phyloP scores from a whole-genome alignment of 2,888 invertebrate genomes.

The Campoletis raptor region DNA sequence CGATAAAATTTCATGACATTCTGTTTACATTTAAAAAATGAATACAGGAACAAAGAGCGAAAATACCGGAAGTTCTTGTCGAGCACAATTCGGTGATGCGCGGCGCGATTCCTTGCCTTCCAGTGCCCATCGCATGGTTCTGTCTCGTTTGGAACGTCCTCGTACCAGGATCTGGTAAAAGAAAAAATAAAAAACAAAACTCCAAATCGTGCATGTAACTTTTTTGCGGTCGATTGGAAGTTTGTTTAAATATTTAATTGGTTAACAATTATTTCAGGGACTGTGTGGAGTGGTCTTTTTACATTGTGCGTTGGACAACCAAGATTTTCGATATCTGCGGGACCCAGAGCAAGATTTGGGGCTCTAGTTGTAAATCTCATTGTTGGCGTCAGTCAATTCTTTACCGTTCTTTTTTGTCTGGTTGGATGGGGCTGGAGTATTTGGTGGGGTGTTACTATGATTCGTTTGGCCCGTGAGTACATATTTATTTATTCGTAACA shows the following conservation, averaged over 20 bases:
- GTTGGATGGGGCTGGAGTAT: slow-evolving; percentile 99
- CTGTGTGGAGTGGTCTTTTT: slow-evolving; percentile 94
- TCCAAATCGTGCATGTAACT: neutral
- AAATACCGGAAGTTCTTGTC: slow-evolving; percentile 91
- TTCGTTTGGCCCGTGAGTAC: slow-evolving; percentile 94
- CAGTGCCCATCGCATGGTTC: slow-evolving; percentile 93
- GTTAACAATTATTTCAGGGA: slow-evolving; percentile 87
- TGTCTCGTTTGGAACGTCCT: slow-evolving; percentile 94
- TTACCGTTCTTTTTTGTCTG: slow-evolving; percentile 97
- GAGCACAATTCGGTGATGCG: slow-evolving; percentile 95
- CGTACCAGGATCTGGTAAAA: slow-evolving; percentile 91
- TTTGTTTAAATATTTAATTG: neutral
- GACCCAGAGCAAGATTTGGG: slow-evolving; percentile 91
- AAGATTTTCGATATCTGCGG: slow-evolving; percentile 93
- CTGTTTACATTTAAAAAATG: slow-evolving; percentile 21
- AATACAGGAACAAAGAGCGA: slow-evolving; percentile 90
- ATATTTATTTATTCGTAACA: neutral
- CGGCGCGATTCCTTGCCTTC: slow-evolving; percentile 96
- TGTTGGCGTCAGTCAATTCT: slow-evolving; percentile 95
- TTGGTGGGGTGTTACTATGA: slow-evolving; percentile 98
- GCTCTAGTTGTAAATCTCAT: slow-evolving; percentile 94
- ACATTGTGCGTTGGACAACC: slow-evolving; percentile 96
- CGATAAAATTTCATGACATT: slow-evolving; percentile 1
- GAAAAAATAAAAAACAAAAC: slow-evolving; percentile 6
- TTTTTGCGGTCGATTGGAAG: neutral